phyloP scores from a whole-genome alignment of 2,113 vertebrate genomes.

The Rhombomys opimus region DNA sequence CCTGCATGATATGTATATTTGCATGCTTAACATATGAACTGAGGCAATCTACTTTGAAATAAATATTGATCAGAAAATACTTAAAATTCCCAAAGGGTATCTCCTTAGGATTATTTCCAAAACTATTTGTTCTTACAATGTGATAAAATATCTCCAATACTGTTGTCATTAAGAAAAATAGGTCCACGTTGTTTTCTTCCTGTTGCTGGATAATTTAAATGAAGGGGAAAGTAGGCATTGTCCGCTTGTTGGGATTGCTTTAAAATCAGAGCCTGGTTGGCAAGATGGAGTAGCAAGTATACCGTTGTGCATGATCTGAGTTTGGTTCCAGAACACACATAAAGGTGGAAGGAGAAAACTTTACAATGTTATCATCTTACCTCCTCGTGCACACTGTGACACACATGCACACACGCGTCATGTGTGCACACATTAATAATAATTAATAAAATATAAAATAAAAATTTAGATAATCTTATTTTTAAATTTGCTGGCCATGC shows the following conservation, averaged over 20 bases:
- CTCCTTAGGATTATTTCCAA: background rate
- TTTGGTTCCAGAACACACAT: no score
- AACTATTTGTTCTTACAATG: background rate
- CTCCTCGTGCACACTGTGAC: no score
- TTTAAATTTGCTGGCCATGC: background rate
- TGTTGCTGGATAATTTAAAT: background rate
- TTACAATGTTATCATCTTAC: background rate
- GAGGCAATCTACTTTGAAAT: background rate
- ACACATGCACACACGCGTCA: background rate
- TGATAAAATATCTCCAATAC: background rate
- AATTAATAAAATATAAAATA: background rate
- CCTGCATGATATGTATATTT: background rate
- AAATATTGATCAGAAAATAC: background rate
- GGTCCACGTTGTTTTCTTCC: background rate
- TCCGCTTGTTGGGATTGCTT: background rate
- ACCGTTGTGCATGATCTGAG: no score
- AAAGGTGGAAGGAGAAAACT: background rate
- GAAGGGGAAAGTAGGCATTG: background rate
- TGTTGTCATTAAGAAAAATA: background rate
- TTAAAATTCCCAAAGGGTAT: background rate
- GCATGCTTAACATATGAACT: background rate
- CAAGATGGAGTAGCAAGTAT: no score
- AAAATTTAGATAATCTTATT: background rate
- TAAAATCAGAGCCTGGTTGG: background rate
- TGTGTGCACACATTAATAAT: background rate